phyloP scores from a whole-genome alignment of 2,113 vertebrate genomes.

The Phyllostomus discolor region DNA sequence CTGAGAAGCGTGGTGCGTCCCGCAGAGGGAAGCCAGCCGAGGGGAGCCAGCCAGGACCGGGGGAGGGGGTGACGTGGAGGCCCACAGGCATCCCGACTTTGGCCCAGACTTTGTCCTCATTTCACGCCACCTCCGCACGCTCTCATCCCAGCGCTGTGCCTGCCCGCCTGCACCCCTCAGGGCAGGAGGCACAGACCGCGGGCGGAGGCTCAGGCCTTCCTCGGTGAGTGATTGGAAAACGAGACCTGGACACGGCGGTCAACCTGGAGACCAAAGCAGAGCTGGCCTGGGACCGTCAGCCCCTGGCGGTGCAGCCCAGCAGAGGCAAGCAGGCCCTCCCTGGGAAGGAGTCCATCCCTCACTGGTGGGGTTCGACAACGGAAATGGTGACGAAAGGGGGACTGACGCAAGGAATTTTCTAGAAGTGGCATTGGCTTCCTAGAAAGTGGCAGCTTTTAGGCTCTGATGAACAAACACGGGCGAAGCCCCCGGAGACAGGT shows the following conservation, averaged over 20 bases:
- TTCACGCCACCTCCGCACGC: fast-evolving
- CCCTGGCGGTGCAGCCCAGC: fast-evolving
- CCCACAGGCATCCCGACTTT: fast-evolving
- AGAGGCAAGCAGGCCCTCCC: fast-evolving
- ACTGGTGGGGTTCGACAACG: fast-evolving
- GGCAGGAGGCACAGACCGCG: too few species aligned
- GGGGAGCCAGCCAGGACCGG: fast-evolving
- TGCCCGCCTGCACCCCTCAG: too few species aligned
- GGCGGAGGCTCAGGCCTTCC: not conserved
- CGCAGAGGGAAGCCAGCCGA: not conserved
- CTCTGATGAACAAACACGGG: too few species aligned
- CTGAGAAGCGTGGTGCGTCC: not conserved
- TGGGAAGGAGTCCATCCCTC: not conserved
- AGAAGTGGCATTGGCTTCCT: not conserved
- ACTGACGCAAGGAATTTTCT: not conserved
- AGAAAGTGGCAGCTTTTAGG: not conserved
- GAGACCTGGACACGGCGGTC: not conserved
- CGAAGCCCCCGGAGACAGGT: not conserved
- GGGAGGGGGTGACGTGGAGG: not conserved
- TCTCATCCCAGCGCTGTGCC: not conserved
- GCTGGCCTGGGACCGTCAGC: not conserved
- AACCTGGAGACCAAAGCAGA: fast-evolving
- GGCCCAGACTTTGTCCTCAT: fast-evolving
- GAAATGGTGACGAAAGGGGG: not conserved
- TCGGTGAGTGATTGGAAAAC: not conserved